These are phyloP conservation scores for Zaprionus gabonicus DNA, from an alignment of 1,140 invertebrate genomes.

Conservation along the genomic window DNA sequence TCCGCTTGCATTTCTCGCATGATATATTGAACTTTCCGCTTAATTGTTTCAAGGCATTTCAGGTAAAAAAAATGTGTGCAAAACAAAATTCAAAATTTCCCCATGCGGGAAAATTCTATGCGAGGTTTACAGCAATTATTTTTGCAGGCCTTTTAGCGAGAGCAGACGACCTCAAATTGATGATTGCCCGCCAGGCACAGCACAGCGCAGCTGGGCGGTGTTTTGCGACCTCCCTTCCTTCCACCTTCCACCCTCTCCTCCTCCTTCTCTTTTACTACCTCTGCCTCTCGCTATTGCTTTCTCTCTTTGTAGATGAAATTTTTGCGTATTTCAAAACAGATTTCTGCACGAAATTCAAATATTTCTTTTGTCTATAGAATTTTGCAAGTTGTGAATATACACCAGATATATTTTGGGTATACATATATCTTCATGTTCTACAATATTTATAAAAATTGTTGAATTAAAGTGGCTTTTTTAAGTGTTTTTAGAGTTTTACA, in stretches of 20 bases:
- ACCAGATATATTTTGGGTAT: too few species aligned
- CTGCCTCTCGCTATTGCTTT: not conserved
- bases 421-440: not conserved
- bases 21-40: not conserved
- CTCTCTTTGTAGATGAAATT: not conserved
- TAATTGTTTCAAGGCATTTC: not conserved
- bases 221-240: not conserved
- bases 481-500: not conserved
- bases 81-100: not conserved
- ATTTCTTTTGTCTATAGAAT: not conserved
- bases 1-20: not conserved
- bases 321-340: not conserved
- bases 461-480: not conserved
- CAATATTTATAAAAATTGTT: not conserved
- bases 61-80: constrained; percentile 7
- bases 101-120: constrained; percentile 2
- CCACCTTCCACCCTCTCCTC: not conserved
- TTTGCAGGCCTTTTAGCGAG: constrained; percentile 2
- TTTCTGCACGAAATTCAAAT: not conserved
- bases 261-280: not conserved
- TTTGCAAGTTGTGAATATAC: not conserved
- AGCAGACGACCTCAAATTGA: constrained; percentile 11
- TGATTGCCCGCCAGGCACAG: not conserved
- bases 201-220: not conserved
- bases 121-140: constrained; percentile 1